Evolutionary conservation across 2,797 vertebrate species (phyloP).

Genomic region (Aldrovandia affinis): DNA sequence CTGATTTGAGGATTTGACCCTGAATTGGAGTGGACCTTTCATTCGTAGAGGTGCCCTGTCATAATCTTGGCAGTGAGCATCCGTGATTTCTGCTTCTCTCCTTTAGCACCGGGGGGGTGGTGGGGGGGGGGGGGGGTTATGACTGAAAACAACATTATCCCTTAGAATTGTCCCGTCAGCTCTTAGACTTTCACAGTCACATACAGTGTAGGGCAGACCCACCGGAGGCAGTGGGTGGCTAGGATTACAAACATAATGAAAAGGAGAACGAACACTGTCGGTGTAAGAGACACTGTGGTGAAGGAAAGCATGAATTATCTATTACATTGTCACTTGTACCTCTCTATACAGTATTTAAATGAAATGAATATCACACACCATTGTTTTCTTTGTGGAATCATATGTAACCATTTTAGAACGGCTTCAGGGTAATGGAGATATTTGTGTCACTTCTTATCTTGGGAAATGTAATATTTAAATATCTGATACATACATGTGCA

Average conservation of each 20-base stretch:
- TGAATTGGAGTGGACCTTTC: not conserved
- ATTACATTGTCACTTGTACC: not conserved
- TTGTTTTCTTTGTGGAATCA: not conserved
- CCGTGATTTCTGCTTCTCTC: not conserved
- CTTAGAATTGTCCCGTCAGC: not conserved
- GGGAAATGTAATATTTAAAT: too few species aligned
- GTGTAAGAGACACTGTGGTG: not conserved
- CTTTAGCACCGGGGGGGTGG: not conserved
- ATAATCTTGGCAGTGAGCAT: constrained; percentile 11
- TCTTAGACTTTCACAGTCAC: not conserved
- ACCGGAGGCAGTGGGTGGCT: not conserved
- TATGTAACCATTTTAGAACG: not conserved
- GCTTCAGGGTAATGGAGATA: too few species aligned
- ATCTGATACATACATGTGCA: too few species aligned
- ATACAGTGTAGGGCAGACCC: not conserved
- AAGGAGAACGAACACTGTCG: not conserved
- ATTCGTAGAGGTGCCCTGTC: constrained; percentile 8
- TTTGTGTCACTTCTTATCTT: too few species aligned
- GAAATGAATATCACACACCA: not conserved
- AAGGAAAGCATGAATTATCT: not conserved
- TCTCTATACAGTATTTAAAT: not conserved
- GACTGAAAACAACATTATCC: not conserved
- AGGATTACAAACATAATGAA: not conserved
- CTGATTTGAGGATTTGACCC: not conserved
- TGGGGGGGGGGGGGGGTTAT: not conserved